Evolutionary conservation across 2,113 vertebrate species (phyloP), one percentile per base, ranked within the genome.

Genomic region (Terrapene triunguis): DNA sequence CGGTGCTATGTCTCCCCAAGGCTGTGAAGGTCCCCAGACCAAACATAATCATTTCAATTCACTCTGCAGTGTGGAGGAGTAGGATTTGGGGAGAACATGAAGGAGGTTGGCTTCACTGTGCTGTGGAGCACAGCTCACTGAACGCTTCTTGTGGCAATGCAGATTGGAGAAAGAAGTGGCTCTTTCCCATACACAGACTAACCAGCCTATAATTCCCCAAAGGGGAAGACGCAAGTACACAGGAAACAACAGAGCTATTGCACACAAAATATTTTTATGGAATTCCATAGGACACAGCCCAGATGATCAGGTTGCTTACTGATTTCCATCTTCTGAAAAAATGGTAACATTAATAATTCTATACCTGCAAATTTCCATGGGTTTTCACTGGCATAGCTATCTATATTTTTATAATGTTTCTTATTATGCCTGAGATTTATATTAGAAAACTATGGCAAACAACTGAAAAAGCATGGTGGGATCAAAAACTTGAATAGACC

Each of bases 231-330:
- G 22, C 22, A 90, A 87, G 4, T 5, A 4, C 4, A 84, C 3
- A 29, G 35, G 54, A 88, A 8, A 81, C 17, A 47, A 1, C 48
- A 8, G 21, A 0, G 0, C 62, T 57, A 86, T 4, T 50, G 2
- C 27, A 9, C 47, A 47, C 22, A 27, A 47, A 78, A 42, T 78
- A 47, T 78, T 78, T 10, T 8, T 78, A 27, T 44, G 74, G 22
- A 47, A 85, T 80, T 82, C 92, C 74, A 90, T 92, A 90, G 80
- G 6, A 38, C 21, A 74, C 3, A 50, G 14, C 16, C 16, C 44
- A 50, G 27, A 1, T 80, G 4, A 16, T 48, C 27, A 80, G 47
- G 11, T 38, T 78, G 38, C 42, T 24, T 27, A 8, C 8, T 1
- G 0, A 19, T 72, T 84, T 84, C 14, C 2, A 6, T 38, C 62